These are phyloP conservation scores for Lathamus discolor DNA, from an alignment of 2,113 vertebrate species.

Conservation along the genomic window DNA sequence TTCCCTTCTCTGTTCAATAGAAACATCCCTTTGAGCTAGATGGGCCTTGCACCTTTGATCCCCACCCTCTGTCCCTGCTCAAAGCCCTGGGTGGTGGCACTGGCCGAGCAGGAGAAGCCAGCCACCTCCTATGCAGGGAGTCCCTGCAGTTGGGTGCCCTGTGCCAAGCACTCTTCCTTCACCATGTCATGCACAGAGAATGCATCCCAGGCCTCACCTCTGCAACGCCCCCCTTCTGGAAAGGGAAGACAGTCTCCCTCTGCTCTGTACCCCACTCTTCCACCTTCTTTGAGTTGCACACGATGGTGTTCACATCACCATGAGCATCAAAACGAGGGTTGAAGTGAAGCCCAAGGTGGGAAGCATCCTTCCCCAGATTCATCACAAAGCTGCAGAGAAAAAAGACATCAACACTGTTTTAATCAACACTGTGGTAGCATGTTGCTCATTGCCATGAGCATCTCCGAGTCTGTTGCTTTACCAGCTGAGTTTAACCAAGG, in stretches of 20 bases:
- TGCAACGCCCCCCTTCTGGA: conserved; percentile 72
- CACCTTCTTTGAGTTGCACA: conserved; percentile 86
- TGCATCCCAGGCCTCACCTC: conserved; percentile 75
- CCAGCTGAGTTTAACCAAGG: neutral
- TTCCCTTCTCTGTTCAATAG: neutral
- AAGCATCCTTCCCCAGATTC: conserved; percentile 80
- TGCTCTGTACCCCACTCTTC: conserved; percentile 86
- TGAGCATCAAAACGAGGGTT: conserved; percentile 87
- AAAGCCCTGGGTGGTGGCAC: neutral
- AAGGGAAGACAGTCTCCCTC: conserved; percentile 81
- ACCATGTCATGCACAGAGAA: neutral
- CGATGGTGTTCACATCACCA: conserved; percentile 75
- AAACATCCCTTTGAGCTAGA: neutral
- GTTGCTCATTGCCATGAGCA: neutral
- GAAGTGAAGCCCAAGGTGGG: conserved; percentile 84
- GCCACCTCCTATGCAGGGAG: neutral
- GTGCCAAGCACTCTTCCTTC: neutral
- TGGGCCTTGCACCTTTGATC: neutral
- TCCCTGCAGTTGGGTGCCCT: neutral
- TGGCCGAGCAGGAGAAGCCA: neutral
- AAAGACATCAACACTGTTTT: neutral
- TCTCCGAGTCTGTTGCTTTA: neutral
- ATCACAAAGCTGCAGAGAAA: conserved; percentile 82
- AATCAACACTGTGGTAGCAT: neutral
- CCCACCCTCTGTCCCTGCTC: neutral